phyloP scores from a whole-genome alignment of 2,888 invertebrate genomes.

The Ferrisia virgata region DNA sequence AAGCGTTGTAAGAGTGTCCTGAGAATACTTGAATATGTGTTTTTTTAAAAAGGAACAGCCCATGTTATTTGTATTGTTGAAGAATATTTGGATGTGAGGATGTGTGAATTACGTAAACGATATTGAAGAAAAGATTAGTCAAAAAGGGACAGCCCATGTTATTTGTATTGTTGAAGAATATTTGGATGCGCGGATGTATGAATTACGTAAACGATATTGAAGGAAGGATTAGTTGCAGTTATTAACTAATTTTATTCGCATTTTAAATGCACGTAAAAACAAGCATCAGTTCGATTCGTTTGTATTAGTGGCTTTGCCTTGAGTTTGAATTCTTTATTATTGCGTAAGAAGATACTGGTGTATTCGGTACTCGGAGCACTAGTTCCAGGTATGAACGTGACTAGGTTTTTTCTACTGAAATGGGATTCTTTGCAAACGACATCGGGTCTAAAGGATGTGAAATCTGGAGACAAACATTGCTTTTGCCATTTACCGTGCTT shows the following conservation, averaged over 20 bases:
- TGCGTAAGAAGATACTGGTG: background rate
- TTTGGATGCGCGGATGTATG: too few relatives aligned
- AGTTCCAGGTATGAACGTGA: background rate
- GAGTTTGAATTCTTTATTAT: background rate
- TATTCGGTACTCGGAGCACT: background rate
- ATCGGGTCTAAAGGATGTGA: background rate
- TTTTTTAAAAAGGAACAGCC: too few relatives aligned
- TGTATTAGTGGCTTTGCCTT: background rate
- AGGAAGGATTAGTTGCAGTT: too few relatives aligned
- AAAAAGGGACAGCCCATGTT: too few relatives aligned
- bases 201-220: too few relatives aligned
- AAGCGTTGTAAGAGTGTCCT: too few relatives aligned
- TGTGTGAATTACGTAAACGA: too few relatives aligned
- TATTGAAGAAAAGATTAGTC: too few relatives aligned
- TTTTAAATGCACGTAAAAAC: background rate
- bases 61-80: too few relatives aligned
- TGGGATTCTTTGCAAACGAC: slow-evolving; percentile 4
- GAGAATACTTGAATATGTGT: too few relatives aligned
- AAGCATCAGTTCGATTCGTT: background rate
- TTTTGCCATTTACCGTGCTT: slow-evolving; percentile 46
- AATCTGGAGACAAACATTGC: slow-evolving; percentile 40
- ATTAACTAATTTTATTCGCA: slow-evolving; percentile 22
- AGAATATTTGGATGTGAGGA: too few relatives aligned
- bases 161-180: too few relatives aligned
- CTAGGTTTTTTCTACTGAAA: background rate